Base-by-base conservation (phyloP, 2,888 invertebrate species). In the Eustalomyia histrio region DNA sequence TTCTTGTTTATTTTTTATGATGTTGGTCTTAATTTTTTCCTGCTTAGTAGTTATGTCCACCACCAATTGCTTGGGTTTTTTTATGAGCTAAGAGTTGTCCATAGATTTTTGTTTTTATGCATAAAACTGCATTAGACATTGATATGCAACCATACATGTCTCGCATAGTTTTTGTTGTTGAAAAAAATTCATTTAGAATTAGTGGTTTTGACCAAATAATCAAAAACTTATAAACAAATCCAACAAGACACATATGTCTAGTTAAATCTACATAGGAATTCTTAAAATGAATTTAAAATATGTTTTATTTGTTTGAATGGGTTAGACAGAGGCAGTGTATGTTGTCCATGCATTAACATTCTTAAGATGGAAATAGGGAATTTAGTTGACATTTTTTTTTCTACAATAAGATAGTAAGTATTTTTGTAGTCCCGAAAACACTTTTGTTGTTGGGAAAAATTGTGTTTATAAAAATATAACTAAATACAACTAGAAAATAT, bases 191-290 rank as follows among this genome's bases (percentile, higher is more conserved):
- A 67, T 67, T 72, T 78, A 52, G 60, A 61, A 69, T 71, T 74
- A 81, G 80, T 78, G 76, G 80, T 74, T 78, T 74, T 78, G 69
- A 69, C 80, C 80, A 81, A 81, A 81, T 76, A 43, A 74, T 76
- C 60, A 76, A 64, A 39, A 24, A 21, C 52, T 18, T 35, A 33
- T 43, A 71, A 81, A 74, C 76, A 74, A 69, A 81, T 81, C 67
- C 69, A 74, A 71, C 53, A 60, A 18, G 76, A 81, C 80, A 24
- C 50, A 61, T 61, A 60, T 67, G 72, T 78, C 78, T 18, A 53
- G 53, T 72, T 78, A 61, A 57, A 78, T 78, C 43, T 67, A 8
- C 60, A 52, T 65, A 60, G 64, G 65, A 60, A 78, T 72, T 65
- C 61, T 61, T 60, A 43, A 17, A 67, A 65, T 78, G 78, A 78